Conservation (phyloP, 92 coral and sea anemone species). For the Phenganax marumi region DNA sequence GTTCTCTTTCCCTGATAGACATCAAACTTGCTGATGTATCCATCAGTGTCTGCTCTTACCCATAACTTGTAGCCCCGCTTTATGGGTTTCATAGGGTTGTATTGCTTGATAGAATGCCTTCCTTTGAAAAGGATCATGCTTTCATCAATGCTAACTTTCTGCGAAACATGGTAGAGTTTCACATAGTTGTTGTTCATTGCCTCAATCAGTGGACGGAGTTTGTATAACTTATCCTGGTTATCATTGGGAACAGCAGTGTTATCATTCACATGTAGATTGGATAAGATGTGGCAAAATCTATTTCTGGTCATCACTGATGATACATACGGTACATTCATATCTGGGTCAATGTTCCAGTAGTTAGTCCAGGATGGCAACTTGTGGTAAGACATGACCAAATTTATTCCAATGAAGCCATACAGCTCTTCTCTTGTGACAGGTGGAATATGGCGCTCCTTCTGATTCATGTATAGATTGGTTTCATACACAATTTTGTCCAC, state of each 20-base stretch:
- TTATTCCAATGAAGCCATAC: constrained; percentile 57
- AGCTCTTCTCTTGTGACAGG: constrained; percentile 52
- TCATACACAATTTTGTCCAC: constrained; percentile 41
- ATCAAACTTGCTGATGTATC: constrained; percentile 61
- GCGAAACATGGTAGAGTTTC: constrained; percentile 57
- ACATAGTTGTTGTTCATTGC: constrained; percentile 55
- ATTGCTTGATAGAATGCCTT: constrained; percentile 61
- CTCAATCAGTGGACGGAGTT: constrained; percentile 52
- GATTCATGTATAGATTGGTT: constrained; percentile 51
- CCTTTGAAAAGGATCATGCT: constrained; percentile 66
- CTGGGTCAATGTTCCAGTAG: constrained; percentile 56
- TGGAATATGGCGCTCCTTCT: constrained; percentile 48
- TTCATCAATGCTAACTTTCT: constrained; percentile 53
- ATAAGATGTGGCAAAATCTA: constrained; percentile 41
- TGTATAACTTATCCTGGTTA: constrained; percentile 31
- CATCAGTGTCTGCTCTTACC: too few relatives aligned
- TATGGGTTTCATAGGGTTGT: too few relatives aligned
- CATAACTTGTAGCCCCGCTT: constrained; percentile 63
- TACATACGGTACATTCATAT: constrained; percentile 57
- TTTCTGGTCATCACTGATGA: constrained; percentile 42
- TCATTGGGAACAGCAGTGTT: constrained; percentile 1
- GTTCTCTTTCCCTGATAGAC: constrained; percentile 55
- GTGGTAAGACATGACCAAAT: constrained; percentile 59
- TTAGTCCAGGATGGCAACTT: constrained; percentile 59
- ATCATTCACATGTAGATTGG: constrained; percentile 1